Evolutionary conservation across 2,888 invertebrate species (phyloP), one percentile per base, ranked within the genome.

Genomic region (Spialia ferax): DNA sequence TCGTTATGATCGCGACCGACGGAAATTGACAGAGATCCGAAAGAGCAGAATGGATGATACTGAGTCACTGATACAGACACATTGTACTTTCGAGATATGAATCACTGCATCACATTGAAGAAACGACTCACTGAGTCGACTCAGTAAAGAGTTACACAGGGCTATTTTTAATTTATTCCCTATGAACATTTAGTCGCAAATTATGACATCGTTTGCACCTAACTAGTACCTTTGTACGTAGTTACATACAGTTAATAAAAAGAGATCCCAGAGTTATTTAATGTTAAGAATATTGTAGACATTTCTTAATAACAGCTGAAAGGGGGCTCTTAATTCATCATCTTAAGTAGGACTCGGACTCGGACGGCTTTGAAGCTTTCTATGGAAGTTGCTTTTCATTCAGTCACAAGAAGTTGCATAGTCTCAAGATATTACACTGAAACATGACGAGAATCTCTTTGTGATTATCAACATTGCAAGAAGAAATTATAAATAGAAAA

Each of bases 301-400:
- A 67, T 67, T 20, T 67, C 61, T 67, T 67, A 67, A 67, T 67
- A 67, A 67, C 48, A 45, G 23, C 67, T 67, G 67, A 67, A 67
- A 67, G 56, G 62, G 67, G 61, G 67, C 67, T 67, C 67, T 67
- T 67, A 67, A 67, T 67, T 67, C 67, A 67, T 67, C 67, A 67
- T 67, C 62, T 67, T 67, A 67, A 67, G 67, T 67, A 67, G 67
- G 67, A 67, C 48, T 67, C 23, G 55, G 67, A 56, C n/a, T n/a
- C 56, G 67, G 62, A 56, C 38, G 67, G 56, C 67, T 48, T 68
- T 68, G 67, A 68, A 56, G 62, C 26, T 62, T 61, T 68, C 67
- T 68, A 56, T 68, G 61, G 62, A 68, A 48, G 48, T 68, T 55
- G 55, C 67, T 67, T 68, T 68, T 62, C 48, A 68, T 62, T 13